Base-by-base conservation (phyloP, 2,888 invertebrate species). In the Petrophora chlorosata region DNA sequence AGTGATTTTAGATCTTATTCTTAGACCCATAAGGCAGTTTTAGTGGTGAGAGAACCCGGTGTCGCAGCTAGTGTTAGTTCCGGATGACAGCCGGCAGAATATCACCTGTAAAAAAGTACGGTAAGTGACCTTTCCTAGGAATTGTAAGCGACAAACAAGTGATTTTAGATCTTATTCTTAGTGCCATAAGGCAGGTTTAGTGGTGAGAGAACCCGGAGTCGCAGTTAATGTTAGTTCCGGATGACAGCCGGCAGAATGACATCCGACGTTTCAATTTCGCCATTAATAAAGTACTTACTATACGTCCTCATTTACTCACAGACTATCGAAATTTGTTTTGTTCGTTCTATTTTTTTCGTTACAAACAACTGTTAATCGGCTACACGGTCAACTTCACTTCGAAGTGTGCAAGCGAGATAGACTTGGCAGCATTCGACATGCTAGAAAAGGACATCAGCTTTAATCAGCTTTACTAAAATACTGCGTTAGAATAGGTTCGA, bases 111-210 rank as follows among this genome's bases (percentile, higher is more conserved):
- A 77, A 65, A 88, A 84, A 73, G 78, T 87, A 36, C 80, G 85
- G 86, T 86, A 44, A 51, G 52, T 54, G 4, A 5, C n/a, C 9
- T n/a, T n/a, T n/a, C n/a, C n/a, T n/a, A n/a, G n/a, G n/a, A n/a
- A n/a, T n/a, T n/a, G n/a, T n/a, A n/a, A n/a, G n/a, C n/a, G n/a
- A n/a, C n/a, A n/a, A n/a, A n/a, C 10, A 7, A 10, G n/a, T 30
- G 13, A 22, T 30, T 29, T 7, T 36, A 23, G 13, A 8, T 32
- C 15, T 34, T 4, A 97, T 97, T 62, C 94, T 96, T 2, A 94
- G 95, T 9, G 97, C 97, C 8, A 94, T 95, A 63, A 95, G 95
- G 66, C 91, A 92, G 57, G 92, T 93, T 0, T 88, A 91, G 64
- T 87, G 91, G 48, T 71, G 89, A 0, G 87, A 90, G 63, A 70